Evolutionary conservation across 2,113 vertebrate species (phyloP).

Genomic region (Lophochroa leadbeateri): DNA sequence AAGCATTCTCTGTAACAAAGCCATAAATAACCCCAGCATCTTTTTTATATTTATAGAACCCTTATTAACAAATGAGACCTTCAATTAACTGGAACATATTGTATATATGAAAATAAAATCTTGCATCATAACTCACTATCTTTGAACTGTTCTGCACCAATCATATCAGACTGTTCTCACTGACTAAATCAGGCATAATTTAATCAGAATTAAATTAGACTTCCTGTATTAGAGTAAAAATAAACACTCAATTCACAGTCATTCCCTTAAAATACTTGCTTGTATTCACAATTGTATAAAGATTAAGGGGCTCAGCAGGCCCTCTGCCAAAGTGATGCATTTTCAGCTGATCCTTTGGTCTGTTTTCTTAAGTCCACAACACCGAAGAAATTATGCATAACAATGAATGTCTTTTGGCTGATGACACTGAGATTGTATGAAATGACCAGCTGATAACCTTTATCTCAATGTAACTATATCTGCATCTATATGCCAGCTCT

Average conservation of each 20-base stretch:
- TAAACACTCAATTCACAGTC: not conserved
- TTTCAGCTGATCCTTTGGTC: not conserved
- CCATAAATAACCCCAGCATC: not conserved
- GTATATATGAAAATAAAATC: not conserved
- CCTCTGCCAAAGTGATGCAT: not conserved
- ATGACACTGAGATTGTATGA: not conserved
- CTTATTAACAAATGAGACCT: conserved; percentile 3
- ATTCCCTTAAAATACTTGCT: not conserved
- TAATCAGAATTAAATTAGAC: conserved; percentile 39
- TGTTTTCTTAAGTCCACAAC: not conserved
- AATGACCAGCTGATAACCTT: not conserved
- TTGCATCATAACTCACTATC: not conserved
- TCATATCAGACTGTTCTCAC: not conserved
- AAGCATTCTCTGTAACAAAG: not conserved
- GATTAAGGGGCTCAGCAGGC: not conserved
- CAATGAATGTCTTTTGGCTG: not conserved
- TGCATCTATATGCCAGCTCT: not conserved
- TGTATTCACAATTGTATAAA: not conserved
- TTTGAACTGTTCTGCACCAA: not conserved
- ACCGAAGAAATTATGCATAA: not conserved
- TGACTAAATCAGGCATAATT: conserved; percentile 24
- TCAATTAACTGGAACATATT: conserved; percentile 3
- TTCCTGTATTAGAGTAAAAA: not conserved
- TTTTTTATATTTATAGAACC: not conserved
- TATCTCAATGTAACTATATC: not conserved